Conservation (phyloP, 2,888 invertebrate species). For the Bugulina stolonifera region DNA sequence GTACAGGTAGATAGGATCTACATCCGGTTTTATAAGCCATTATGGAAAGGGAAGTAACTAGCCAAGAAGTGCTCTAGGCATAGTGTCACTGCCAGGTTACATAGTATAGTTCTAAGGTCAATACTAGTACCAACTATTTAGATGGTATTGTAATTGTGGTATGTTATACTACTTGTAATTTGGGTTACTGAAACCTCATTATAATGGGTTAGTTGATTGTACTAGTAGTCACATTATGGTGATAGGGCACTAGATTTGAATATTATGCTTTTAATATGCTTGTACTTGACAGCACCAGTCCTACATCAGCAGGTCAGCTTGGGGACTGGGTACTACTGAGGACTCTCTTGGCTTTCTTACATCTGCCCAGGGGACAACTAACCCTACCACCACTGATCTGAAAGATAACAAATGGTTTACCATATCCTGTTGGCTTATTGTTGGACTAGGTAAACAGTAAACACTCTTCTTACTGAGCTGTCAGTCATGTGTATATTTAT, state of each 20-base stretch:
- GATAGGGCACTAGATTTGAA: neutral
- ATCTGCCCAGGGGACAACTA: neutral
- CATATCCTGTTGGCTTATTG: conserved; percentile 26
- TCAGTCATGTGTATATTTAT: no score
- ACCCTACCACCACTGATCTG: neutral
- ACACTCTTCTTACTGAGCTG: neutral
- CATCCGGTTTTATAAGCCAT: no score
- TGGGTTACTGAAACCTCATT: no score
- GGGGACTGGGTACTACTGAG: neutral
- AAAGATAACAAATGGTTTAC: conserved; percentile 21
- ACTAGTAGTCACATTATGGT: neutral
- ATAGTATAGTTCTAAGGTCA: no score
- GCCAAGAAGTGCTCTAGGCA: no score
- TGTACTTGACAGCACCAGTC: conserved; percentile 25
- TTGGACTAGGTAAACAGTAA: conserved; percentile 6
- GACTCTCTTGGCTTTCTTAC: neutral
- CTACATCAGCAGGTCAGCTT: neutral
- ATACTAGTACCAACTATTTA: no score
- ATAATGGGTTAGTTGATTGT: neutral
- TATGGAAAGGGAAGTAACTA: no score
- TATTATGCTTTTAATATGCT: neutral
- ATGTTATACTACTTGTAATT: no score
- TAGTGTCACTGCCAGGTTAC: no score
- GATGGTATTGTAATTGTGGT: no score
- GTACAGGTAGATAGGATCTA: no score